Conservation (phyloP, 2,888 invertebrate genomes). For the Thumatha senex region DNA sequence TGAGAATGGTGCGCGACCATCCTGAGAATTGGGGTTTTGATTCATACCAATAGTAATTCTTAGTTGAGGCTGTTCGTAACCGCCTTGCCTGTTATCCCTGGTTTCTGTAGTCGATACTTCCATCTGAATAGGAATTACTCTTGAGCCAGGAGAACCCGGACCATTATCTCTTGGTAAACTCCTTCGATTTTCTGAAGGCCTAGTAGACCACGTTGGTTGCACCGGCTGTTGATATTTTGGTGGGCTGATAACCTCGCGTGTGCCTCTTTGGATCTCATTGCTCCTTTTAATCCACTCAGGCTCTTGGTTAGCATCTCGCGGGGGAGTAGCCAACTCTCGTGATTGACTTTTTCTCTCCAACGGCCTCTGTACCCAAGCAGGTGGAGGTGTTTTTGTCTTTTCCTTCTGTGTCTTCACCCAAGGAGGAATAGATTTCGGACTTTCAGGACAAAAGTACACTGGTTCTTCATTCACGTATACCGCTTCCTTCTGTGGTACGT, state of each 20-base stretch:
- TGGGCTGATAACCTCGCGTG: constrained; percentile 70
- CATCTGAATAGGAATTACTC: constrained; percentile 87
- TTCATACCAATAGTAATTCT: constrained; percentile 78
- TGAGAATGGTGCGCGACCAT: constrained; percentile 58
- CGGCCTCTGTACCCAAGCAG: constrained; percentile 72
- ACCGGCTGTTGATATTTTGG: constrained; percentile 70
- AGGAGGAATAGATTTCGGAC: constrained; percentile 72
- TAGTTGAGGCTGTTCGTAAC: constrained; percentile 64
- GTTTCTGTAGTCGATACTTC: constrained; percentile 77
- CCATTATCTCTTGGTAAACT: constrained; percentile 68
- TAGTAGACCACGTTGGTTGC: constrained; percentile 75
- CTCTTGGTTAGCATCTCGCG: constrained; percentile 65
- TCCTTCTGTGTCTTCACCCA: constrained; percentile 78
- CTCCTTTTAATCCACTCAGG: constrained; percentile 78
- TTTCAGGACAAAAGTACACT: constrained; percentile 73
- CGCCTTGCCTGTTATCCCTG: constrained; percentile 56
- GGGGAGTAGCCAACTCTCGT: constrained; percentile 70
- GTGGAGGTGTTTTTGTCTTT: constrained; percentile 78
- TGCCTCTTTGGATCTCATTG: constrained; percentile 66
- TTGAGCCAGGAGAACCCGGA: constrained; percentile 61
- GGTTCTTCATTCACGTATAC: constrained; percentile 77
- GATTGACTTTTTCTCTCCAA: constrained; percentile 67
- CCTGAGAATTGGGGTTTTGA: constrained; percentile 45
- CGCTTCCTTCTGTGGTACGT: constrained; percentile 64
- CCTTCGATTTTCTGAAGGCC: constrained; percentile 73